phyloP scores from a whole-genome alignment of 2,797 vertebrate species.

The Phyllotis vaccarum region DNA sequence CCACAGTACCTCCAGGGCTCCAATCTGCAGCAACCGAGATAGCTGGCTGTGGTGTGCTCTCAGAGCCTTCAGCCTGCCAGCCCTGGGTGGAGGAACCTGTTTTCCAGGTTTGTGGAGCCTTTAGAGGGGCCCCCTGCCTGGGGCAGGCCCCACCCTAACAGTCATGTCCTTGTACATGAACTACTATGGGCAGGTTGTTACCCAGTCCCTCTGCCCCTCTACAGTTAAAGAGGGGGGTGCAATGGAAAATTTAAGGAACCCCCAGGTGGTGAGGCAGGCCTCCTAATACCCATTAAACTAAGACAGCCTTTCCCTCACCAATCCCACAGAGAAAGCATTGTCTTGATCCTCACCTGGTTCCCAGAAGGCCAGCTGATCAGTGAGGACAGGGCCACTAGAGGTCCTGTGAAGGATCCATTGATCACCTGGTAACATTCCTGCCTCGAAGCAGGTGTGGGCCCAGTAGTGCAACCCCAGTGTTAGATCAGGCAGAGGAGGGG shows the following conservation, averaged over 20 bases:
- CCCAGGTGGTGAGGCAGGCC: not conserved
- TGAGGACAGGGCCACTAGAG: not conserved
- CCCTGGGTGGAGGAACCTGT: constrained; percentile 9
- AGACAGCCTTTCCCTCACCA: not conserved
- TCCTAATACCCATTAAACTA: not conserved
- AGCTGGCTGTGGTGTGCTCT: not conserved
- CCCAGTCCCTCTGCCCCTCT: not conserved
- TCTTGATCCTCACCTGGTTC: not conserved
- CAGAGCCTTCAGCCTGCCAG: not conserved
- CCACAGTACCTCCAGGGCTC: not conserved
- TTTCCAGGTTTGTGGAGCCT: not conserved
- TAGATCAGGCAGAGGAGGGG: not conserved
- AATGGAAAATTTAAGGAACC: too few species aligned
- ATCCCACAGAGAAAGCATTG: not conserved
- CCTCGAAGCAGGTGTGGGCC: not conserved
- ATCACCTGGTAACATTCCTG: not conserved
- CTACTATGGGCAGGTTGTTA: not conserved
- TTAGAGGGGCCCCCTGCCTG: not conserved
- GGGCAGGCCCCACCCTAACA: not conserved
- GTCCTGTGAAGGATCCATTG: too few species aligned
- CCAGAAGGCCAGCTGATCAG: not conserved
- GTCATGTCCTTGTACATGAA: not conserved
- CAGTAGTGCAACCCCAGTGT: not conserved
- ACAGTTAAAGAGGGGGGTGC: not conserved
- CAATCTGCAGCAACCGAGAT: not conserved